These are phyloP conservation scores for Latrodectus geometricus DNA, from an alignment of 1,140 invertebrate species.

Conservation along the genomic window DNA sequence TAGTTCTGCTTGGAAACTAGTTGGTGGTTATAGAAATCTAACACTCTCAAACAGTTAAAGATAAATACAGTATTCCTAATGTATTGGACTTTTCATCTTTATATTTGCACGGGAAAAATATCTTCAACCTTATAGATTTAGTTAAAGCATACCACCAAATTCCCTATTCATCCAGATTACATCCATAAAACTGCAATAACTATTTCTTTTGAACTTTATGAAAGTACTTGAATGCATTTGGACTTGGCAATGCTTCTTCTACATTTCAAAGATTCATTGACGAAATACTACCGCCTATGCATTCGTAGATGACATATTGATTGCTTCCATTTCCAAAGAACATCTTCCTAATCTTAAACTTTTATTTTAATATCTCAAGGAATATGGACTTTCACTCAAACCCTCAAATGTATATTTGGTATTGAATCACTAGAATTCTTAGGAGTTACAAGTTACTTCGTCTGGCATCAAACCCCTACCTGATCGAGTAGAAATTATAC, in stretches of 20 bases:
- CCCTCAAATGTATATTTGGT: neutral
- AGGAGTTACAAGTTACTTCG: neutral
- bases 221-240: constrained; percentile 59
- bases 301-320: neutral
- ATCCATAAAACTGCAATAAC: constrained; percentile 50
- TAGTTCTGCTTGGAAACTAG: constrained; percentile 23
- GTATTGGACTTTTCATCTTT: constrained; percentile 26
- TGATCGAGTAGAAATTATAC: neutral
- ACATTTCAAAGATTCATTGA: constrained; percentile 52
- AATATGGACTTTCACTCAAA: neutral
- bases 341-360: constrained; percentile 65
- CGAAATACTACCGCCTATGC: constrained; percentile 4
- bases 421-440: neutral
- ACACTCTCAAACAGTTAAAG: constrained; percentile 44
- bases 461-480: neutral
- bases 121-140: constrained; percentile 43
- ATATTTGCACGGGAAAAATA: constrained; percentile 14
- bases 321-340: neutral
- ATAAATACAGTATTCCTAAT: constrained; percentile 58
- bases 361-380: constrained; percentile 54
- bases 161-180: constrained; percentile 40
- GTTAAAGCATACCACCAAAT: constrained; percentile 54
- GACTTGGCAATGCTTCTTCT: constrained; percentile 44
- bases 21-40: constrained; percentile 48
- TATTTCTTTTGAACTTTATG: constrained; percentile 51